phyloP scores from a whole-genome alignment of 1,140 invertebrate genomes.

The Tetragonula clypearis region DNA sequence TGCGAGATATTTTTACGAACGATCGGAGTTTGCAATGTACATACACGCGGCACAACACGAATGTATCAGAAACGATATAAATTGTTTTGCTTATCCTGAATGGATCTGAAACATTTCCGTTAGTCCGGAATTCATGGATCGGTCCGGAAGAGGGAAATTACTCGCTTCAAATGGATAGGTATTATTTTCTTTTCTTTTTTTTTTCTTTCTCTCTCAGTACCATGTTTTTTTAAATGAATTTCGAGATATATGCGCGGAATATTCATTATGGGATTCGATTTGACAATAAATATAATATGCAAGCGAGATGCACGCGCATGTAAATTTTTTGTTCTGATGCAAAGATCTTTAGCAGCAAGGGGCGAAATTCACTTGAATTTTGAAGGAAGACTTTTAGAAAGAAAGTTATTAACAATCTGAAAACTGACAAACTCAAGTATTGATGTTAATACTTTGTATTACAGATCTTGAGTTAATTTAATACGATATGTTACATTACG shows the following conservation, averaged over 20 bases:
- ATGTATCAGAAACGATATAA: slow-evolving; percentile 1
- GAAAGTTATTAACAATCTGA: too few species aligned
- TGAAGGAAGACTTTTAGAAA: too few species aligned
- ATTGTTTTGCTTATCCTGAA: slow-evolving; percentile 4
- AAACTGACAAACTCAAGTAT: too few species aligned
- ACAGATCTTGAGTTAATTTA: too few species aligned
- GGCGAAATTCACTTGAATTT: too few species aligned
- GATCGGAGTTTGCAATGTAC: background rate
- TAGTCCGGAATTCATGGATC: background rate
- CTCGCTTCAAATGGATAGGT: background rate
- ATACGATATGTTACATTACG: too few species aligned
- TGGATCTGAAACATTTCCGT: background rate
- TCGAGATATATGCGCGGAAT: background rate
- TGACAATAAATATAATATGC: background rate
- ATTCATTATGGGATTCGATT: background rate
- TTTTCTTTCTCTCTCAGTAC: background rate
- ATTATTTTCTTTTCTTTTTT: background rate
- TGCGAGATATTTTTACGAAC: background rate
- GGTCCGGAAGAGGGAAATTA: background rate
- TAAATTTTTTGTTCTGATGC: too few species aligned
- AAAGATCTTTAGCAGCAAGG: too few species aligned
- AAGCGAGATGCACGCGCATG: too few species aligned
- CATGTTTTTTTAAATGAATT: background rate
- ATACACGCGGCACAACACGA: too few species aligned
- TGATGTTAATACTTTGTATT: too few species aligned